phyloP scores from a whole-genome alignment of 2,888 invertebrate species.

The Amphiduros pacificus region DNA sequence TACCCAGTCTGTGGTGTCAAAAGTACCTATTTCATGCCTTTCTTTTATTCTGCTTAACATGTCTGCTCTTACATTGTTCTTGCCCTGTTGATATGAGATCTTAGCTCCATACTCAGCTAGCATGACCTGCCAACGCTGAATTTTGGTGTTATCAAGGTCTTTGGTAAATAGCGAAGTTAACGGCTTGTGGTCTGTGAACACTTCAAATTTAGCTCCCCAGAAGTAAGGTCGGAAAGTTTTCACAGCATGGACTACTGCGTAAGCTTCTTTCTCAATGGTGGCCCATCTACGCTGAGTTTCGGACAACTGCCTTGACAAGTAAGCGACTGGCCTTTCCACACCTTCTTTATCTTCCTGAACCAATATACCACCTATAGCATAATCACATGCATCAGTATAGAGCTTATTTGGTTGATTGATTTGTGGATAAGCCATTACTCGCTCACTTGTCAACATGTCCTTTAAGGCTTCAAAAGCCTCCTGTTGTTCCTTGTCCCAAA shows the following conservation, averaged over 20 bases:
- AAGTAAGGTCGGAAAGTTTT: conserved; percentile 9
- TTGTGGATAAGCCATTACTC: conserved; percentile 5
- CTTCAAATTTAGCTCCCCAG: conserved; percentile 1
- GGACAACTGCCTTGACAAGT: background rate
- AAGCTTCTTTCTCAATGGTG: conserved; percentile 13
- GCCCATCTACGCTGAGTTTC: background rate
- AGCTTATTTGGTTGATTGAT: conserved; percentile 4
- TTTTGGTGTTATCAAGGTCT: conserved; percentile 5
- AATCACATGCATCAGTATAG: conserved; percentile 4
- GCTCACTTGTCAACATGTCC: background rate
- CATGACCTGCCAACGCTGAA: conserved; percentile 12
- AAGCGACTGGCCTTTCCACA: background rate
- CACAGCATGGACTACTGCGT: background rate
- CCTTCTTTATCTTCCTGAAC: background rate
- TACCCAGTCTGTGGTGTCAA: background rate
- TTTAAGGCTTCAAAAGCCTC: background rate
- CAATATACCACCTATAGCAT: conserved; percentile 1
- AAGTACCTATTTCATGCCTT: background rate
- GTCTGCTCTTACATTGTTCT: conserved; percentile 6
- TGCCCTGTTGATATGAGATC: background rate
- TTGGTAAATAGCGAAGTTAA: conserved; percentile 4
- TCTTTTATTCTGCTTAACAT: conserved; percentile 5
- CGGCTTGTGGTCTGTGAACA: conserved; percentile 16
- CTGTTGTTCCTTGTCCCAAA: conserved; percentile 3
- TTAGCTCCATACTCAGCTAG: conserved; percentile 16